Conservation (phyloP, 64 coral and sea anemone genomes). For the Montipora sp. region DNA sequence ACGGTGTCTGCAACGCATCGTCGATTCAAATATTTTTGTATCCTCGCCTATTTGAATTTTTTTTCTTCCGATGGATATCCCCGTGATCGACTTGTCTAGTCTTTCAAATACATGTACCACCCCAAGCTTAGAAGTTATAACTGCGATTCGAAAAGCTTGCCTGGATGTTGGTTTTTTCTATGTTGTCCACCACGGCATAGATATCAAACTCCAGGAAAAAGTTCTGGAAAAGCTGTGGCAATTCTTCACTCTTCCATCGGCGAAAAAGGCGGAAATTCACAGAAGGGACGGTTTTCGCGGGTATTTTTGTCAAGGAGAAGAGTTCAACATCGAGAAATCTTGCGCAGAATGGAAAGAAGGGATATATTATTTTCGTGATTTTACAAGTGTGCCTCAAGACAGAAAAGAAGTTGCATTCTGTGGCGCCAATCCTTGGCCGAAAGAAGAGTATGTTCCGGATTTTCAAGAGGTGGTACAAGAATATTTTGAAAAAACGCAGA, state of each 20-base stretch:
- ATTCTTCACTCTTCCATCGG: slow-evolving; percentile 29
- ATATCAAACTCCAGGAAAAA: not conserved
- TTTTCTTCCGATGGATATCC: slow-evolving; percentile 4
- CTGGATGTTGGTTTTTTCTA: slow-evolving; percentile 56
- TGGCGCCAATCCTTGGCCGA: slow-evolving; percentile 73
- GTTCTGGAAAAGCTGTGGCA: not conserved
- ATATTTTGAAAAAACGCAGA: slow-evolving; percentile 53
- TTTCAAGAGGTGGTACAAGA: slow-evolving; percentile 38
- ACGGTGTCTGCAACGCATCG: too few relatives aligned
- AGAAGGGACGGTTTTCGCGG: slow-evolving; percentile 53
- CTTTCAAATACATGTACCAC: not conserved
- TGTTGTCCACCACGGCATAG: slow-evolving; percentile 31
- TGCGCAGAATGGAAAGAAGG: slow-evolving; percentile 74
- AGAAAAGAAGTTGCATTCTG: slow-evolving; percentile 40
- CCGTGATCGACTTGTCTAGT: slow-evolving; percentile 10
- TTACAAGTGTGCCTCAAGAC: slow-evolving; percentile 27
- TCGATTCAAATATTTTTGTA: too few relatives aligned
- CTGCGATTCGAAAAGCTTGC: slow-evolving; percentile 30
- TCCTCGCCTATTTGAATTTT: not conserved
- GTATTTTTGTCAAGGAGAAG: slow-evolving; percentile 72
- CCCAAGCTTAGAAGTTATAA: not conserved
- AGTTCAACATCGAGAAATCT: slow-evolving; percentile 24
- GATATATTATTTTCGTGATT: slow-evolving; percentile 77
- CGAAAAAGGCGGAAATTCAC: slow-evolving; percentile 77
- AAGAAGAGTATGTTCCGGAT: slow-evolving; percentile 35